phyloP scores from a whole-genome alignment of 2,888 invertebrate genomes.

The Eupithecia dodoneata region DNA sequence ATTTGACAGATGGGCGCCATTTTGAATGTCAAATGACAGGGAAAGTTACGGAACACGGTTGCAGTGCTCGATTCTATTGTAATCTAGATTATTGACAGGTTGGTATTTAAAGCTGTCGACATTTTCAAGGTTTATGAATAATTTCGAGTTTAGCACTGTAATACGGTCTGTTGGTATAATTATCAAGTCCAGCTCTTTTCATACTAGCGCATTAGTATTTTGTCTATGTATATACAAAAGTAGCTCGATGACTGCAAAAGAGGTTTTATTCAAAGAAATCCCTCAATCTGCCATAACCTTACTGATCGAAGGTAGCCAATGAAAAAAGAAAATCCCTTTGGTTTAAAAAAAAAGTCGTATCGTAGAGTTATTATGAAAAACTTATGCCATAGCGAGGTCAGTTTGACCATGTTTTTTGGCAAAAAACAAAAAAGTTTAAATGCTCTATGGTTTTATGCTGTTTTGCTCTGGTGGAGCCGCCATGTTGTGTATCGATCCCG shows the following conservation, averaged over 20 bases:
- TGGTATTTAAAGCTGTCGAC: background rate
- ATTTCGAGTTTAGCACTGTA: background rate
- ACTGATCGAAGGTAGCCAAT: background rate
- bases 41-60: background rate
- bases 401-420: too few relatives aligned
- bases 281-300: background rate
- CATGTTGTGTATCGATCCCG: too few relatives aligned
- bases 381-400: too few relatives aligned
- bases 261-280: too few relatives aligned
- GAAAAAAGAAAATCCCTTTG: too few relatives aligned
- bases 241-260: background rate
- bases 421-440: too few relatives aligned
- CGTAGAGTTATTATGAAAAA: too few relatives aligned
- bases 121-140: background rate
- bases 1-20: slow-evolving; percentile 1
- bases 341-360: too few relatives aligned
- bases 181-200: background rate
- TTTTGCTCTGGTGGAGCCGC: too few relatives aligned
- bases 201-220: background rate
- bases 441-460: too few relatives aligned
- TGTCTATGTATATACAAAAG: background rate
- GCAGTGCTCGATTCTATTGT: background rate
- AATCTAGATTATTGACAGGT: background rate
- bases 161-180: background rate
- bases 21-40: background rate